Evolutionary conservation across 2,113 vertebrate species (phyloP), one percentile per base, ranked within the genome.

Genomic region (Sakesphorus luctuosus): DNA sequence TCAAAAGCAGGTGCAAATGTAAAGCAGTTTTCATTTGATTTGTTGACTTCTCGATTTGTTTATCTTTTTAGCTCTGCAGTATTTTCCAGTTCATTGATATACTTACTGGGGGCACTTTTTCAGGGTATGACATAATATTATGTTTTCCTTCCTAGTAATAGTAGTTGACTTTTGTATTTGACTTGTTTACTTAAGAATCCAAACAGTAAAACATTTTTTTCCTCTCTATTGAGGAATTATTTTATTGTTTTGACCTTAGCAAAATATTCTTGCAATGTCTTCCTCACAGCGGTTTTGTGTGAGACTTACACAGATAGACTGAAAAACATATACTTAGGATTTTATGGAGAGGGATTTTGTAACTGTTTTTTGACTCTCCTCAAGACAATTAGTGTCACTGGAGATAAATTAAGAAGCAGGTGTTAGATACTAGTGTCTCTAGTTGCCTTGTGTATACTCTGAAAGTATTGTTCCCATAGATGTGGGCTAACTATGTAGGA

Each of bases 41-140:
- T 85, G 59, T 90, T 93, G 84, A 76, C 81, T 93, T 89, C 38
- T 83, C 91, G 81, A 83, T 94, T 95, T 94, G 80, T 94, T 96
- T 95, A 82, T 47, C 36, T 97, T 97, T 89, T 85, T 93, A 91
- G 46, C 87, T 91, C 72, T 3, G 7, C 66, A 47, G 87, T 87
- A 87, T 95, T 93, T 96, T 96, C 84, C 74, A 96, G 84, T 89
- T 89, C 71, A 76, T 83, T 93, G 46, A 31, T 87, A 50, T 8
- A 69, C 33, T 76, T 94, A 82, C 77, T 82, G 58, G 26, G 69
- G 74, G 36, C 78, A 67, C 38, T 73, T 93, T 96, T 87, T 72
- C 49, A 91, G 81, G 15, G 18, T 85, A 46, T 85, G 78, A 85
- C 71, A 87, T 92, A 94, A 66, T 82, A 33, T 3, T 89, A 35